These are phyloP conservation scores for Antechinus flavipes DNA, from an alignment of 2,113 vertebrate genomes.

Conservation along the genomic window DNA sequence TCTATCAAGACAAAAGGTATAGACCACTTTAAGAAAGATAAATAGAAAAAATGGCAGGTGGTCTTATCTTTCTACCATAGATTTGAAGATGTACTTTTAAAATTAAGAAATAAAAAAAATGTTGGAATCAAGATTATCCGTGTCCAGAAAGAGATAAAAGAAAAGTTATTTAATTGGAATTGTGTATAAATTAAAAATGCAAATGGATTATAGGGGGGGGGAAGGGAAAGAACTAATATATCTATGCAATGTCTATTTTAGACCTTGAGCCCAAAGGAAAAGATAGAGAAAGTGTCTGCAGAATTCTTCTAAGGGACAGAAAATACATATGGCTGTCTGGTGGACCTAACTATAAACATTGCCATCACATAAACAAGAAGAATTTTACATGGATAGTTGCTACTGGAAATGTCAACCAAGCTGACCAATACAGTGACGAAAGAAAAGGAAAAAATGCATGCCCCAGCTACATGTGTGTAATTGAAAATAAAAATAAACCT, in stretches of 20 bases:
- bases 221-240: background rate
- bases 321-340: background rate
- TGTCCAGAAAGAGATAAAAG: background rate
- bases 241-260: background rate
- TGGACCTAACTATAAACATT: background rate
- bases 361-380: background rate
- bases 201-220: background rate
- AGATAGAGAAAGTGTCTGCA: background rate
- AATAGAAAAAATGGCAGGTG: background rate
- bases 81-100: background rate
- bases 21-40: background rate
- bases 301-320: background rate
- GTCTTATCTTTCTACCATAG: background rate
- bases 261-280: background rate
- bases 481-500: conserved; percentile 66
- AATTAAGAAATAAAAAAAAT: background rate
- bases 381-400: conserved; percentile 6
- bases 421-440: background rate
- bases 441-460: conserved; percentile 40
- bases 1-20: conserved; percentile 10
- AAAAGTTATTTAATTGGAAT: background rate
- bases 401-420: conserved; percentile 52
- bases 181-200: background rate
- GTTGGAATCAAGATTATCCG: background rate
- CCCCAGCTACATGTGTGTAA: conserved; percentile 56